Conservation (phyloP, 2,888 invertebrate species). For the Cheilosia vernalis region DNA sequence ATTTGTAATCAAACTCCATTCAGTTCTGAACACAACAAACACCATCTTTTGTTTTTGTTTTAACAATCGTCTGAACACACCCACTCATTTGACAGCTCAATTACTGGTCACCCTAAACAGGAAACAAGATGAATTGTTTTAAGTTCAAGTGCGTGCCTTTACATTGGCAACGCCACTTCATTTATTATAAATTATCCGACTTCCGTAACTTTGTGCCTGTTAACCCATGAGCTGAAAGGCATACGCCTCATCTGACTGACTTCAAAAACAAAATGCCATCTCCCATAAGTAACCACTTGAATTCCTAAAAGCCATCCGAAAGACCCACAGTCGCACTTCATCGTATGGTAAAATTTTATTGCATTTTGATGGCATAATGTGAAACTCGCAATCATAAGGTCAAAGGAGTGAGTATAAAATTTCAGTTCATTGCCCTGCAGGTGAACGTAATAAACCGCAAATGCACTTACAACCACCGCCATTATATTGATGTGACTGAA, state of each 20-base stretch:
- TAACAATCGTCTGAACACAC: too few relatives aligned
- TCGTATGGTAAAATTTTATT: neutral
- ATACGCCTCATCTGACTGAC: neutral
- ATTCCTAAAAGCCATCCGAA: neutral
- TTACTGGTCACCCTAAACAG: too few relatives aligned
- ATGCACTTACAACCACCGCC: neutral
- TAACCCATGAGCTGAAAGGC: neutral
- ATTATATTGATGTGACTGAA: conserved; percentile 36
- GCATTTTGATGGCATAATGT: neutral
- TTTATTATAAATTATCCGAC: neutral
- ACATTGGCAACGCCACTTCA: too few relatives aligned
- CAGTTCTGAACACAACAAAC: too few relatives aligned
- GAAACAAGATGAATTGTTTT: too few relatives aligned
- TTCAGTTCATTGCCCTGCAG: neutral
- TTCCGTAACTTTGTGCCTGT: neutral
- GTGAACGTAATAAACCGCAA: neutral
- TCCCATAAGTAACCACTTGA: neutral
- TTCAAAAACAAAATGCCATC: neutral
- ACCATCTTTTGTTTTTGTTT: too few relatives aligned
- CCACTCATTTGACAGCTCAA: too few relatives aligned
- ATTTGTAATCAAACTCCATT: too few relatives aligned
- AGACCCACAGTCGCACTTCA: neutral
- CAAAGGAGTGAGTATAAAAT: neutral
- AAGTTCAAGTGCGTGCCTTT: too few relatives aligned
- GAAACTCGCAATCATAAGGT: neutral